Percentiles rank a stretch among this genome's conserved stretches.
phyloP scores from a whole-genome alignment of 2,113 vertebrate species.

The Craseonycteris thonglongyai region DNA sequence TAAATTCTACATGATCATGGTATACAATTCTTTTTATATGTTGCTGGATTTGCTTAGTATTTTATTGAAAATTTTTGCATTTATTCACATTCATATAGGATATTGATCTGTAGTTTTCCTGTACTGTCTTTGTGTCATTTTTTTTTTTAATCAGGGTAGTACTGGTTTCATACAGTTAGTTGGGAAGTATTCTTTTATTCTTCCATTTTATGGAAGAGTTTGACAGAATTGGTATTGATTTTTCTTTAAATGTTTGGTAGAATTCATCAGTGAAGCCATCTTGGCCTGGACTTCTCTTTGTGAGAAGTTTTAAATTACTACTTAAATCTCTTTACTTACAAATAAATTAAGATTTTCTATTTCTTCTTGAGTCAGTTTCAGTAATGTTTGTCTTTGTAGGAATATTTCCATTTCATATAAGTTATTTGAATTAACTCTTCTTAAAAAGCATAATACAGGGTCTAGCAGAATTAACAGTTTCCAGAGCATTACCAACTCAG shows the following conservation, averaged over 20 bases:
- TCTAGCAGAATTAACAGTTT: no score
- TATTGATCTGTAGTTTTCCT: background rate
- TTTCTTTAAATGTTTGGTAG: background rate
- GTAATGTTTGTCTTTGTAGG: background rate
- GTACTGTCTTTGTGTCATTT: background rate
- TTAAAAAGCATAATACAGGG: no score
- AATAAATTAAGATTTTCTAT: background rate
- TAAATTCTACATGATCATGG: background rate
- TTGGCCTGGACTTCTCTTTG: background rate
- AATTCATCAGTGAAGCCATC: background rate
- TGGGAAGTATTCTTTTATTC: background rate
- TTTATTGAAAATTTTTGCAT: background rate
- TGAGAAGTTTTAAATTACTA: background rate
- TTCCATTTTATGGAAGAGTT: background rate
- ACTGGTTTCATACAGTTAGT: background rate
- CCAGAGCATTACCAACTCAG: no score
- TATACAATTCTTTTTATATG: background rate
- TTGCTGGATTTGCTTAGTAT: background rate
- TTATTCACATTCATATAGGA: background rate
- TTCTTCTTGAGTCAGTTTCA: background rate
- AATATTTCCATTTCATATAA: background rate
- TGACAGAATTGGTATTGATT: background rate
- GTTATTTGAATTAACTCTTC: background rate
- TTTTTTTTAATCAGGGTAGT: background rate
- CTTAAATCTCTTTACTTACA: background rate